Conservation (phyloP, 2,888 invertebrate species). For the Calephelis perditalis region DNA sequence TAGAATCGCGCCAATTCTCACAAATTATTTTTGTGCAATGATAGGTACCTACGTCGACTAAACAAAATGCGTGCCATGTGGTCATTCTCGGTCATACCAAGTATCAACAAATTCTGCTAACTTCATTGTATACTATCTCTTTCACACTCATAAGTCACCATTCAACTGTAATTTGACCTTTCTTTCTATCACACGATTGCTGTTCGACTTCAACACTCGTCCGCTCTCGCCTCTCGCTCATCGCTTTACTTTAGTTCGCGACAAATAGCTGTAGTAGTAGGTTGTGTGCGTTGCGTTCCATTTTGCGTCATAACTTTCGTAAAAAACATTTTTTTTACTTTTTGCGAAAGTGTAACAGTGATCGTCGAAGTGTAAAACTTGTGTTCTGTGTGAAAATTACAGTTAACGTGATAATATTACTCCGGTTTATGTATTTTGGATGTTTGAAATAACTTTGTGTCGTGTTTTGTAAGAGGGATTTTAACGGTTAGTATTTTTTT, state of each 20-base stretch:
- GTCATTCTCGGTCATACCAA: constrained; percentile 52
- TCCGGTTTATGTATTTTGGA: constrained; percentile 3
- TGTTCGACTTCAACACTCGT: background rate
- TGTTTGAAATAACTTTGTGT: constrained; percentile 17
- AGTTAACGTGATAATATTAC: constrained; percentile 25
- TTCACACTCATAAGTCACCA: constrained; percentile 38
- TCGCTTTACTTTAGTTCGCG: constrained; percentile 46
- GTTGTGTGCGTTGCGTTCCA: constrained; percentile 35
- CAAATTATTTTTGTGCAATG: constrained; percentile 56
- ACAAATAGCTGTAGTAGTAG: constrained; percentile 32
- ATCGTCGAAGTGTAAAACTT: constrained; percentile 42
- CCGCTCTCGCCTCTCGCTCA: background rate
- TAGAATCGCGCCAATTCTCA: constrained; percentile 63
- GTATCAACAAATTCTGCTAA: constrained; percentile 45
- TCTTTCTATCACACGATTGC: constrained; percentile 49
- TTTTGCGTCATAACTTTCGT: constrained; percentile 63
- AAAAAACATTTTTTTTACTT: constrained; percentile 45
- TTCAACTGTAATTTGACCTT: constrained; percentile 45
- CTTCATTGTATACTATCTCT: constrained; percentile 52
- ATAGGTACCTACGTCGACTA: constrained; percentile 36
- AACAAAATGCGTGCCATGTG: constrained; percentile 68
- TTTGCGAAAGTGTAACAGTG: constrained; percentile 49
- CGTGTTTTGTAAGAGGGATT: constrained; percentile 1
- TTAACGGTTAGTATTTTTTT: constrained; percentile 16
- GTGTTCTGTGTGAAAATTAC: constrained; percentile 39